Base-by-base conservation (phyloP, 2,888 invertebrate species). In the Drosophila cognata region DNA sequence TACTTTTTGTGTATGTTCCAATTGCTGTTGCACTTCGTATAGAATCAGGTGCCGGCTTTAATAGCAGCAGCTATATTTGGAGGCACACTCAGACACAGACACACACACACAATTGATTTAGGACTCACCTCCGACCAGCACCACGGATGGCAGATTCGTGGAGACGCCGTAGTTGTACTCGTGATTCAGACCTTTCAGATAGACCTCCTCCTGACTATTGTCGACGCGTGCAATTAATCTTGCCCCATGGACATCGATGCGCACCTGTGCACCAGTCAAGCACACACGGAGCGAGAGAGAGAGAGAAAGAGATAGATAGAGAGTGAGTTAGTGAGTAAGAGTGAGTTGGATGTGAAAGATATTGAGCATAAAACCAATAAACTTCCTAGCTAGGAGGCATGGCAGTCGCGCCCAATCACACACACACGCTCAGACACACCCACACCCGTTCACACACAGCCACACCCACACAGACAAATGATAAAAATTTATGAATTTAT, bases 121-220 rank as follows among this genome's bases (percentile, higher is more conserved):
- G 63, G 50, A 74, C 93, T 94, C 94, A 97, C 97, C 97, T 94
- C 98, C 98, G 90, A 98, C 96, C 77, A 98, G 94, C 81, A 98
- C 97, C 53, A 97, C 97, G 16, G 97, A 97, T 61, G 96, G 97
- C 72, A 98, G 94, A 93, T 97, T 97, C 85, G 96, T 96, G 53
- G 96, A 95, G 38, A 97, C 97, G 8, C 97, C 97, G 91, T 98
- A 98, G 94, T 97, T 97, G 73, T 96, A 96, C 90, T 96, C 96
- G 84, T 96, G 96, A 92, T 96, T 96, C 72, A 98, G 94, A 62
- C 98, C 97, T 94, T 96, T 96, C 69, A 98, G 94, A 91, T 96
- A 96, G 1, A 96, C 96, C 93, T 97, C 97, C 92, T 96, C 96
- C 85, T 96, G 96, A 73, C 96, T 94, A 80, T 96, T 96, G 92